A percentile compares a stretch with the other conserved stretches of the same genome.
phyloP scores from a whole-genome alignment of 2,113 vertebrate genomes.

The Heloderma charlesbogerti region DNA sequence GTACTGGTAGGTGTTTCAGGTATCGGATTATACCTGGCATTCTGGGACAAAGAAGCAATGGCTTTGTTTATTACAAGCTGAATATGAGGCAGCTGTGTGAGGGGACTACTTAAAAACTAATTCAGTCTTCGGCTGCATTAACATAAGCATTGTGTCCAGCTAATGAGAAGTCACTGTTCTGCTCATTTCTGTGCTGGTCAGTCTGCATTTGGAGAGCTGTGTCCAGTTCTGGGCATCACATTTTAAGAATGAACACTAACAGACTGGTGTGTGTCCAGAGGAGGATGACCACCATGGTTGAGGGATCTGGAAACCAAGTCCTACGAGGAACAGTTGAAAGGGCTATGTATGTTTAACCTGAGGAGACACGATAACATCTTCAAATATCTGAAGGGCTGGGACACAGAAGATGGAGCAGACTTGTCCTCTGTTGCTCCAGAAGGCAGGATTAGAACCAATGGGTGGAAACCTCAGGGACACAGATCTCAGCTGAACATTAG shows the following conservation, averaged over 20 bases:
- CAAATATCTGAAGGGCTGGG: background rate
- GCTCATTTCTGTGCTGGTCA: too few species aligned
- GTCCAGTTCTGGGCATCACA: background rate
- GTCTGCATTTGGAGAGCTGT: background rate
- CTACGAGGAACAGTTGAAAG: background rate
- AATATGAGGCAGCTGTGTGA: too few species aligned
- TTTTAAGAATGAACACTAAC: too few species aligned
- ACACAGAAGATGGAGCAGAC: background rate
- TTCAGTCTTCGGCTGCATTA: too few species aligned
- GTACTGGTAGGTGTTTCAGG: too few species aligned
- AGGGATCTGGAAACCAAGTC: background rate
- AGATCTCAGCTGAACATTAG: background rate
- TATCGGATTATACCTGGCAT: too few species aligned
- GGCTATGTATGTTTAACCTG: background rate
- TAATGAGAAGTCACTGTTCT: too few species aligned
- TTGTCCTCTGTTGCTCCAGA: background rate
- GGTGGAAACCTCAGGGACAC: background rate
- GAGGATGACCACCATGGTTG: background rate
- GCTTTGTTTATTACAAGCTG: too few species aligned
- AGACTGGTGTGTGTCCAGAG: background rate
- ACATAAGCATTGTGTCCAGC: too few species aligned
- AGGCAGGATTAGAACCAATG: background rate
- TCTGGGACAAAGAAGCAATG: too few species aligned
- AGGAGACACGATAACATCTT: background rate
- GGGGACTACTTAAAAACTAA: too few species aligned